Base-by-base conservation (phyloP, 2,113 vertebrate species). In the Thryonomys swinderianus region DNA sequence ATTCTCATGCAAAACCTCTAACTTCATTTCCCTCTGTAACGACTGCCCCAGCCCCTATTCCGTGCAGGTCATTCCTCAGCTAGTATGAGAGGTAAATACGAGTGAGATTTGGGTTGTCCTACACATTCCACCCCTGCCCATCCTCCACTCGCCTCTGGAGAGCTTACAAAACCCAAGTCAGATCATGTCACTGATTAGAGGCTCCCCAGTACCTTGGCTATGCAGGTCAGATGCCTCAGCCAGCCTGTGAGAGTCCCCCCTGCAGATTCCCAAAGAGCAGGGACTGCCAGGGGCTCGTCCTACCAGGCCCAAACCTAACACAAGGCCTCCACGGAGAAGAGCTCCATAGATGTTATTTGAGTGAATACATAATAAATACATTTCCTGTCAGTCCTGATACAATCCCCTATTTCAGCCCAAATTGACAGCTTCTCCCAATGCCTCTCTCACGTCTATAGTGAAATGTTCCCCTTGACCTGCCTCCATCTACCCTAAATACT, bases 241-340 rank as follows among this genome's bases (percentile, higher is more conserved):
- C 9, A 0, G 11, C 9, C 45, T 18, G 2, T 4, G 32, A 27
- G 69, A 18, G 76, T 45, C 42, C 55, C 25, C 42, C 16, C 71
- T 67, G 12, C 5, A 32, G 32, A 53, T 32, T 55, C 61, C n/a
- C 20, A 0, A 18, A 64, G 27, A 67, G 57, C 7, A 37, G 14
- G 14, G 53, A 74, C 66, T 10, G 0, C 0, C 0, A 3, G 3
- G 11, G 1, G 23, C 25, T 82, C 45, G 18, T n/a, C 4, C 66
- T 53, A 59, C 81, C 73, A 40, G 42, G 27, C 42, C 25, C 17
- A 34, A 11, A 37, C 82, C 40, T 13, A 73, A 37, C 40, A 37
- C 45, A 9, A 0, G 17, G 3, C 25, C 85, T 34, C 76, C 34
- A 48, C n/a, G 4, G 5, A 9, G 32, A 85, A 51, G 48, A 83